phyloP scores from a whole-genome alignment of 2,113 vertebrate genomes.

The Recurvirostra avosetta region DNA sequence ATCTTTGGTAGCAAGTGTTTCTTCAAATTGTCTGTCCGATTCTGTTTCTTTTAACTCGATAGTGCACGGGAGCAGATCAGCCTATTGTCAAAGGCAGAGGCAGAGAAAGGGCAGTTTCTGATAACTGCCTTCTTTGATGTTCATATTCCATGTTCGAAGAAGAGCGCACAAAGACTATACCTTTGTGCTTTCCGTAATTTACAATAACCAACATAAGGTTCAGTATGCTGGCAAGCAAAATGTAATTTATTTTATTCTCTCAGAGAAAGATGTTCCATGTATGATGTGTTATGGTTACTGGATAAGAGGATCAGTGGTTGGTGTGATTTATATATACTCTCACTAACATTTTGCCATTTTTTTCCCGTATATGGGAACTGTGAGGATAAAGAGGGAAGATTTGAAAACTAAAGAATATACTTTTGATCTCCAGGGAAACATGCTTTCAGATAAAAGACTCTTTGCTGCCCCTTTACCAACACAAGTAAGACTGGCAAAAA shows the following conservation, averaged over 20 bases:
- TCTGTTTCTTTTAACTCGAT: neutral
- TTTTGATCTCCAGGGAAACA: conserved; percentile 31
- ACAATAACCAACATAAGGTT: conserved; percentile 7
- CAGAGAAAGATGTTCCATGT: neutral
- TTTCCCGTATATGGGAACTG: conserved; percentile 45
- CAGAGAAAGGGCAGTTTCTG: neutral
- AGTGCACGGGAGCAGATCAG: neutral
- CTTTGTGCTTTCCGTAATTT: conserved; percentile 17
- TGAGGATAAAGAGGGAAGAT: conserved; percentile 48
- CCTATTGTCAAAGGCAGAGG: neutral
- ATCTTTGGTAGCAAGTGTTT: neutral
- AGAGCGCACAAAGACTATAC: neutral
- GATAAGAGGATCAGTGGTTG: conserved; percentile 54
- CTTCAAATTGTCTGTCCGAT: neutral
- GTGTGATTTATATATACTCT: conserved; percentile 49
- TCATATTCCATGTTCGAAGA: neutral
- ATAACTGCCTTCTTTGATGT: conserved; percentile 3
- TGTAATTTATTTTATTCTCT: conserved; percentile 27
- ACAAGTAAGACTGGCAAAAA: conserved; percentile 21
- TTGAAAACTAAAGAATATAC: conserved; percentile 46
- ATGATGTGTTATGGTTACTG: conserved; percentile 59
- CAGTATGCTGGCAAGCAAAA: conserved; percentile 21
- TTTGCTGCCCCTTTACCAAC: conserved; percentile 22
- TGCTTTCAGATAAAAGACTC: conserved; percentile 32
- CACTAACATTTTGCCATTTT: neutral